Percentiles rank a stretch among this genome's conserved stretches.
Conservation (phyloP, 2,797 vertebrate genomes). For the Chrosomus eos region DNA sequence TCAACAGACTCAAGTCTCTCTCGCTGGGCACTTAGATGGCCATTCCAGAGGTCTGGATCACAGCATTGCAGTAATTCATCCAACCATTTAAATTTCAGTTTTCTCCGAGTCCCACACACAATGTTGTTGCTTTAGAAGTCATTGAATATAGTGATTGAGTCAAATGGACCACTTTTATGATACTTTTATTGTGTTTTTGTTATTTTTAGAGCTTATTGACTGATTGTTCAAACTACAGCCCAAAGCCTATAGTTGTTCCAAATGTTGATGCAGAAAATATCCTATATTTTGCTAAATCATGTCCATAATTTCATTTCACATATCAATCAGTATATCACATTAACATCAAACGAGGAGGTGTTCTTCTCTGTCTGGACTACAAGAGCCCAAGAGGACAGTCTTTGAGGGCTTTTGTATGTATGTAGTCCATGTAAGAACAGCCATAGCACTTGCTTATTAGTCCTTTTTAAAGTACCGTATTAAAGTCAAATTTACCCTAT, state of each 20-base stretch:
- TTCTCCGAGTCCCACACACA: neutral
- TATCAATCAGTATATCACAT: neutral
- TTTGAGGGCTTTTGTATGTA: slow-evolving; percentile 4
- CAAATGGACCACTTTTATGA: neutral
- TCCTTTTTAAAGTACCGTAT: slow-evolving; percentile 2
- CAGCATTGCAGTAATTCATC: neutral
- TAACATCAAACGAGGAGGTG: neutral
- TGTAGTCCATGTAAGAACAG: neutral
- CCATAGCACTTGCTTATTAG: neutral
- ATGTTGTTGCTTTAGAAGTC: neutral
- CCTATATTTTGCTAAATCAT: neutral
- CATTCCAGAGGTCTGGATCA: slow-evolving; percentile 37
- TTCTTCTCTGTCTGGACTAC: neutral
- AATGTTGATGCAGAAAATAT: neutral
- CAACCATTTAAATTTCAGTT: neutral
- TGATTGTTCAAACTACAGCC: neutral
- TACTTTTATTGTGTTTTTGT: neutral
- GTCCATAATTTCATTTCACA: slow-evolving; percentile 5
- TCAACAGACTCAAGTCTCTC: slow-evolving; percentile 10
- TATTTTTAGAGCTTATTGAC: neutral
- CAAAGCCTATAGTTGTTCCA: neutral
- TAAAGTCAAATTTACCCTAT: neutral
- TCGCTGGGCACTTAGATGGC: slow-evolving; percentile 14
- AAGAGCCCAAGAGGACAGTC: slow-evolving; percentile 10
- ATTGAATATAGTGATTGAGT: neutral